Conservation (phyloP, 2,113 vertebrate genomes). For the Percopsis transmontana region DNA sequence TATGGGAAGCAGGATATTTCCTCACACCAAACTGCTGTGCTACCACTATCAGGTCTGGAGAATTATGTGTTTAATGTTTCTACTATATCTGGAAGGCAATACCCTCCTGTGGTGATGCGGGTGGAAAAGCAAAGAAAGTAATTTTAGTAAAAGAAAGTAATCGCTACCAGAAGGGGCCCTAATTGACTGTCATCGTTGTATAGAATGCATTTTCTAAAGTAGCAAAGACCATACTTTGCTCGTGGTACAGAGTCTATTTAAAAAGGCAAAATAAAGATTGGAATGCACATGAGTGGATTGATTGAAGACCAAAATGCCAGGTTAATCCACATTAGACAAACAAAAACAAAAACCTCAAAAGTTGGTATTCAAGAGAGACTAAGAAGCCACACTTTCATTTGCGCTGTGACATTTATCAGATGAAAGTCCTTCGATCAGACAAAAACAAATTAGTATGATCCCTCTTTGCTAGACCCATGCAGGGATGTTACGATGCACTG, state of each 20-base stretch:
- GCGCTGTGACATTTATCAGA: background rate
- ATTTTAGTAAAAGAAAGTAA: constrained; percentile 42
- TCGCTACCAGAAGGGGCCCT: constrained; percentile 35
- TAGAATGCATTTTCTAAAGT: constrained; percentile 1
- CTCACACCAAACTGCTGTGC: too few species aligned
- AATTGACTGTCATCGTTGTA: constrained; percentile 39
- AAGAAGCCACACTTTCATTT: background rate
- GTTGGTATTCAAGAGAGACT: too few species aligned
- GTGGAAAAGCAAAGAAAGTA: constrained; percentile 28
- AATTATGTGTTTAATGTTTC: constrained; percentile 31
- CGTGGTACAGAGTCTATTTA: too few species aligned
- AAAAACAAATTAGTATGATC: constrained; percentile 24
- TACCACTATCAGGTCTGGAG: background rate
- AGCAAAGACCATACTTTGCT: background rate
- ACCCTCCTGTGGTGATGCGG: constrained; percentile 14
- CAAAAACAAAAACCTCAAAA: too few species aligned
- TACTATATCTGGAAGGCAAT: constrained; percentile 8
- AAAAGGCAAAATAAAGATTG: too few species aligned
- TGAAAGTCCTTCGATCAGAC: constrained; percentile 22
- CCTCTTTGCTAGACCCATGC: constrained; percentile 20
- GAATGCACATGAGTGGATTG: too few species aligned
- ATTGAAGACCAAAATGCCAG: too few species aligned
- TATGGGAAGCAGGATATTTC: too few species aligned
- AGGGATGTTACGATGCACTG: constrained; percentile 12
- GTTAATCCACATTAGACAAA: too few species aligned